Percentiles rank a stretch among this genome's conserved stretches.
Conservation (phyloP, 2,113 vertebrate genomes). For the Macroglossus sobrinus region DNA sequence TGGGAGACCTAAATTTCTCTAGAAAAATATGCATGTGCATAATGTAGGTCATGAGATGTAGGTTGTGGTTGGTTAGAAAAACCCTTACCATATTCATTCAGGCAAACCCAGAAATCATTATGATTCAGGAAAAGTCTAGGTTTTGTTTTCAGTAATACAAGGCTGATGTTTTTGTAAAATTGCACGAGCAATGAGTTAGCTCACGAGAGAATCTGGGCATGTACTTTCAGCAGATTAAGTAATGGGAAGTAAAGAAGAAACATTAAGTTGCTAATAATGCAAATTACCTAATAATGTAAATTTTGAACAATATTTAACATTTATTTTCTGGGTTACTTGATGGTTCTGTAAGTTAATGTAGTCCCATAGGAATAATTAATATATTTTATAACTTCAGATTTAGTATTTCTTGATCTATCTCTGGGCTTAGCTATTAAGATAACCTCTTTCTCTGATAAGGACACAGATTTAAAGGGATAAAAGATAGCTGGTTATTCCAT, state of each 20-base stretch:
- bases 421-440: background rate
- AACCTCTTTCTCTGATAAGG: background rate
- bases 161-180: background rate
- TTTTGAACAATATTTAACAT: background rate
- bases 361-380: background rate
- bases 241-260: background rate
- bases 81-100: background rate
- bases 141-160: constrained; percentile 45
- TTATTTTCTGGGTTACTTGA: background rate
- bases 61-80: background rate
- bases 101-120: background rate
- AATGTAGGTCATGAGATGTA: background rate
- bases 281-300: background rate
- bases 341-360: background rate
- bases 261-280: background rate
- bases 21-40: background rate
- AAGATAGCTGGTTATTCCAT: background rate
- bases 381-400: background rate
- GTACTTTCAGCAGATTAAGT: background rate
- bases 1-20: background rate
- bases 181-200: background rate
- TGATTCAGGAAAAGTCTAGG: background rate
- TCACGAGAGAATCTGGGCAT: background rate
- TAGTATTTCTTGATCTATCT: background rate
- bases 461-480: background rate